Evolutionary conservation across 2,888 invertebrate species (phyloP), one percentile per base, ranked within the genome.

Genomic region (Phoenoteleia sp.): DNA sequence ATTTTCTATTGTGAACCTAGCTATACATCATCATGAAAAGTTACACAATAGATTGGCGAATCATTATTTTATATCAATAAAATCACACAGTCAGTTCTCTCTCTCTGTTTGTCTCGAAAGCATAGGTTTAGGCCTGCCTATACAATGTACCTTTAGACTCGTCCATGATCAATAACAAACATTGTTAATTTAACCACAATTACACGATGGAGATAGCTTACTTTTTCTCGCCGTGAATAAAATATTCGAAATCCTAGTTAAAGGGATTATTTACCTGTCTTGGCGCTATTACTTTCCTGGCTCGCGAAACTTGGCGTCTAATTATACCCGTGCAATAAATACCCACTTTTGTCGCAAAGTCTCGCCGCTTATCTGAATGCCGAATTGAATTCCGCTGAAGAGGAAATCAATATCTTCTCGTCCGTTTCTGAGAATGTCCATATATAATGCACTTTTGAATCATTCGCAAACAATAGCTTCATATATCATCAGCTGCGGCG

Each of bases 371-470:
- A 54, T 64, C 75, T 21, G 58, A 39, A 58, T 58, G 19, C 13
- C 56, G 45, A 60, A 62, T 79, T 79, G 39, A 69, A 77, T 77
- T 69, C 23, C 62, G 52, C 33, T 54, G 21, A 62, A 71, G 56
- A 58, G 29, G 23, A 60, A 69, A 79, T 71, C 62, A 36, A 62
- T 72, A 64, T 56, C 45, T 67, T 54, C 49, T 54, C 49, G 75
- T 15, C 45, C 66, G 15, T 13, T 39, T 66, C 76, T 66, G 39
- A 56, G 52, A 39, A 69, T 39, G 77, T 60, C 54, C 33, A 62
- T 54, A 71, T 21, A 71, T 79, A 79, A 72, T 80, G 66, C 49
- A 80, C 49, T 80, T 80, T 80, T 72, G 64, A 80, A 58, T 80
- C 62, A 69, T 66, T 56, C 27, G 15, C 80, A 58, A 72, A 80